Conservation (phyloP, 1,140 invertebrate species). For the Aricia agestis region DNA sequence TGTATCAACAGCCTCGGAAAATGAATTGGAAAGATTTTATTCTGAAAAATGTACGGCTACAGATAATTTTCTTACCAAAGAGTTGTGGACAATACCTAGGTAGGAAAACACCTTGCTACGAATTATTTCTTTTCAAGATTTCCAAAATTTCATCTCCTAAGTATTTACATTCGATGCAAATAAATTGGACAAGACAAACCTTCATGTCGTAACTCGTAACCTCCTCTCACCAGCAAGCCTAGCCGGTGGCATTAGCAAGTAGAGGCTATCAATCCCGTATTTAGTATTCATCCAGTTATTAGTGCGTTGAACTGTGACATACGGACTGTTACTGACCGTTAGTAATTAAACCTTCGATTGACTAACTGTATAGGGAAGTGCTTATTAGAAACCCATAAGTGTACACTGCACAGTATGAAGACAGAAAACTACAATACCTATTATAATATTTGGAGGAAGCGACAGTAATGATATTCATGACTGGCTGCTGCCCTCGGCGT, state of each 20-base stretch:
- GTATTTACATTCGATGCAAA: neutral
- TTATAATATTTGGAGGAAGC: neutral
- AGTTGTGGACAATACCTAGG: too few species aligned
- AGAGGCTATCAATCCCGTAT: slow-evolving; percentile 27
- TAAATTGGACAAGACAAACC: neutral
- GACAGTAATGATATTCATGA: neutral
- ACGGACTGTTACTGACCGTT: slow-evolving; percentile 26
- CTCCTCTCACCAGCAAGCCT: slow-evolving; percentile 6
- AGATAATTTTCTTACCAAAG: too few species aligned
- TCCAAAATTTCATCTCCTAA: too few species aligned
- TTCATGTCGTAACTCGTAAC: neutral
- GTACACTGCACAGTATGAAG: neutral
- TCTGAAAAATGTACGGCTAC: too few species aligned
- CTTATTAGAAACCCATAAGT: neutral
- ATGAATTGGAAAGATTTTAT: too few species aligned
- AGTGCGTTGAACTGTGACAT: slow-evolving; percentile 61
- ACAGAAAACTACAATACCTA: neutral
- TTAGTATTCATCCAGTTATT: slow-evolving; percentile 49
- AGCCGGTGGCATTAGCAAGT: neutral
- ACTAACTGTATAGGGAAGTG: slow-evolving; percentile 8
- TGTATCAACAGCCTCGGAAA: too few species aligned
- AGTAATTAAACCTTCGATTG: slow-evolving; percentile 21
- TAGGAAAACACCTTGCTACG: too few species aligned
- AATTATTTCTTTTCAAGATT: too few species aligned
- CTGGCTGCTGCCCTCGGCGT: too few species aligned